These are phyloP conservation scores for Drosophila sp. DNA, from an alignment of 1,140 invertebrate genomes.

Conservation along the genomic window DNA sequence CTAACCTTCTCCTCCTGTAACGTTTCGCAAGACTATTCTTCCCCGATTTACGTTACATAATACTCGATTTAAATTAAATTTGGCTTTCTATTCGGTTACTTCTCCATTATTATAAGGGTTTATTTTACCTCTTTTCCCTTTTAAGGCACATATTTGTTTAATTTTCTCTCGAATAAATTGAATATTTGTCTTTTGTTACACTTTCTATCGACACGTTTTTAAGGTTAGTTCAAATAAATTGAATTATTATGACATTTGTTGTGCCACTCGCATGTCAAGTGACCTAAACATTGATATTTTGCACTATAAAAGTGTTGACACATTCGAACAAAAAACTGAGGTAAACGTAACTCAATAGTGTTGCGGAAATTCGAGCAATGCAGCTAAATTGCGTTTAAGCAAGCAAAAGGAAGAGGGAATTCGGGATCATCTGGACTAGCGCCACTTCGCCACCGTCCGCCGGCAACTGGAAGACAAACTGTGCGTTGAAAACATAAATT, in stretches of 20 bases:
- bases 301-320: too few species aligned
- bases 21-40: too few species aligned
- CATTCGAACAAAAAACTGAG: background rate
- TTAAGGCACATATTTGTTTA: too few species aligned
- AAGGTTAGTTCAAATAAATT: background rate
- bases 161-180: too few species aligned
- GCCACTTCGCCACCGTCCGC: slow-evolving; percentile 19
- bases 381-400: slow-evolving; percentile 78
- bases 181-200: background rate
- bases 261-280: background rate
- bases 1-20: too few species aligned
- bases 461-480: slow-evolving; percentile 55
- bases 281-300: background rate
- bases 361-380: slow-evolving; percentile 74
- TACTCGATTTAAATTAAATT: too few species aligned
- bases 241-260: slow-evolving; percentile 1
- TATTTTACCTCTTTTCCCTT: too few species aligned
- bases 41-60: too few species aligned
- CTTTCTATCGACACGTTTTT: background rate
- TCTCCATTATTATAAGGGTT: too few species aligned
- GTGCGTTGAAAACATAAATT: slow-evolving; percentile 73
- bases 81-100: too few species aligned
- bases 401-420: slow-evolving; percentile 46
- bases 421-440: background rate
- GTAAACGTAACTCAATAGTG: slow-evolving; percentile 56